Conservation (phyloP, 2,888 invertebrate genomes). For the Troides aeacus region DNA sequence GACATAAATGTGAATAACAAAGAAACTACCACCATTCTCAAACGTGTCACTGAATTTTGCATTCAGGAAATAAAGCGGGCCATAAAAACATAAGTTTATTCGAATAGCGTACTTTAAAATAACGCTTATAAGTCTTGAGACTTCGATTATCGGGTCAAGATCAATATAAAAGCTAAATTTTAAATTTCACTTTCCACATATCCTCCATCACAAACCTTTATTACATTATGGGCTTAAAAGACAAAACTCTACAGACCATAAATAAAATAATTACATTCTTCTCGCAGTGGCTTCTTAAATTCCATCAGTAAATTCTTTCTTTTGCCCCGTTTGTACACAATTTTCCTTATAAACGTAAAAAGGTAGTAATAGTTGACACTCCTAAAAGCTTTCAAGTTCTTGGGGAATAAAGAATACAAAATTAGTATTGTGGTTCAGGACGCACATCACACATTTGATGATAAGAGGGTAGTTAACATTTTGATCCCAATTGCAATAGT, state of each 20-base stretch:
- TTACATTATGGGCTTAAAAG: no score
- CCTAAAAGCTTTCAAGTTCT: slow-evolving; percentile 68
- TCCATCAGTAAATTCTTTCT: slow-evolving; percentile 16
- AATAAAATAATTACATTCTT: neutral
- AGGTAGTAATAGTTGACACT: slow-evolving; percentile 65
- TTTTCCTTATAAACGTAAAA: slow-evolving; percentile 64
- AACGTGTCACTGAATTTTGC: slow-evolving; percentile 27
- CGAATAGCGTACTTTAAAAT: neutral
- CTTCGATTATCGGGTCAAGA: neutral
- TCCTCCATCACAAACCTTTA: no score
- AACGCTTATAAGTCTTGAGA: neutral
- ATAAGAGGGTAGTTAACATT: slow-evolving; percentile 52
- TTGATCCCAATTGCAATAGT: slow-evolving; percentile 68
- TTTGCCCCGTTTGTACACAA: slow-evolving; percentile 40
- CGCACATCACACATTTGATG: slow-evolving; percentile 74
- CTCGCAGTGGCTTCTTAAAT: slow-evolving; percentile 18
- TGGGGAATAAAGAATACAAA: slow-evolving; percentile 68
- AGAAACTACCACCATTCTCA: slow-evolving; percentile 23
- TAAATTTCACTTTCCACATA: no score
- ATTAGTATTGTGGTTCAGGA: slow-evolving; percentile 66
- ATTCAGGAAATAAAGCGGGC: slow-evolving; percentile 21
- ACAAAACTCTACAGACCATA: neutral
- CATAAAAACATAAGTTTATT: slow-evolving; percentile 21
- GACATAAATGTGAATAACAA: slow-evolving; percentile 30
- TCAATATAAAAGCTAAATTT: no score